Evolutionary conservation across 2,797 vertebrate species (phyloP).

Genomic region (Mustela erminea): DNA sequence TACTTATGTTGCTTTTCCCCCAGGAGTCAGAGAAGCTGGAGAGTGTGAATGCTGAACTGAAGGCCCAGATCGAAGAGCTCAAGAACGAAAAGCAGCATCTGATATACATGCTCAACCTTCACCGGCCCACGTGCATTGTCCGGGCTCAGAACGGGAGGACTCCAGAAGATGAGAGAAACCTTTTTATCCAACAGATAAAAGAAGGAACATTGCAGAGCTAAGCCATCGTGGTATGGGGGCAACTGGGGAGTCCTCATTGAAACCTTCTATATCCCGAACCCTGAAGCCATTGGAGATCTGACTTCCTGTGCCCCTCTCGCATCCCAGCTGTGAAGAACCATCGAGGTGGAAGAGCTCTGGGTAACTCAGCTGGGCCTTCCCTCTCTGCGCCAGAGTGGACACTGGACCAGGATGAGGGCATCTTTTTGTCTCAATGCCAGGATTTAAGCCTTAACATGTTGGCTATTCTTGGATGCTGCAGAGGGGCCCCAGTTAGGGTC

Average conservation of each 20-base stretch:
- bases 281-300: conserved; percentile 85
- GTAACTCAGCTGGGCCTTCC: conserved; percentile 71
- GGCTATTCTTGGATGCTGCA: conserved; percentile 86
- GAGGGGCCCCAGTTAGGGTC: conserved; percentile 83
- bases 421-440: conserved; percentile 83
- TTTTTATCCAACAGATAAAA: conserved; percentile 98
- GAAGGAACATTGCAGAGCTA: conserved; percentile 94
- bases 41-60: conserved; percentile 95
- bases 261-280: conserved; percentile 78
- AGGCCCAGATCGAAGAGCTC: conserved; percentile 97
- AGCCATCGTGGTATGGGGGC: conserved; percentile 57
- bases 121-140: conserved; percentile 98
- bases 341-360: conserved; percentile 71
- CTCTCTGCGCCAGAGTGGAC: conserved; percentile 71
- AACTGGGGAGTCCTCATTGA: conserved; percentile 73
- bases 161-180: conserved; percentile 97
- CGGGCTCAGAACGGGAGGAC: conserved; percentile 96
- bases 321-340: conserved; percentile 85
- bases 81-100: conserved; percentile 99
- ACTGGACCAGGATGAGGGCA: conserved; percentile 77
- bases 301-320: conserved; percentile 80
- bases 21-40: conserved; percentile 99
- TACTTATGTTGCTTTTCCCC: conserved; percentile 58
- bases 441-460: conserved; percentile 83
- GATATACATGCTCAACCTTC: conserved; percentile 99